These are phyloP conservation scores for Apamea crenata DNA, from an alignment of 2,888 invertebrate species.

Conservation along the genomic window DNA sequence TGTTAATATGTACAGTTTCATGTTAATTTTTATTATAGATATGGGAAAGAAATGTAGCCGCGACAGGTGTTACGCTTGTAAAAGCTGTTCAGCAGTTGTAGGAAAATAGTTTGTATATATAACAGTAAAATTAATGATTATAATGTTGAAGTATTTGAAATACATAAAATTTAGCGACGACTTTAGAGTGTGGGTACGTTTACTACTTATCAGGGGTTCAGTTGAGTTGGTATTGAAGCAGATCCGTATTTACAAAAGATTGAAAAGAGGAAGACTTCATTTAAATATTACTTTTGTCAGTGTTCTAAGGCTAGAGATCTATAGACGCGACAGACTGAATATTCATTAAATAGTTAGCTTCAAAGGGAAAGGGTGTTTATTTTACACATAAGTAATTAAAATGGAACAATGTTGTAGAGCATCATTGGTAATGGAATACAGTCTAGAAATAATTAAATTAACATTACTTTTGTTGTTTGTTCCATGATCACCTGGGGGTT, in stretches of 20 bases:
- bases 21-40: slow-evolving; percentile 64
- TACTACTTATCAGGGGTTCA: slow-evolving; percentile 16
- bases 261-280: slow-evolving; percentile 17
- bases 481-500: slow-evolving; percentile 13
- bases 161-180: slow-evolving; percentile 55
- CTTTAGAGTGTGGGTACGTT: slow-evolving; percentile 65
- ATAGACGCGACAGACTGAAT: slow-evolving; percentile 59
- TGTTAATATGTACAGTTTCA: slow-evolving; percentile 69
- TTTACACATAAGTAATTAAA: slow-evolving; percentile 22
- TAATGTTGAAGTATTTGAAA: slow-evolving; percentile 66
- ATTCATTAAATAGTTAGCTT: slow-evolving; percentile 52
- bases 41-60: slow-evolving; percentile 55
- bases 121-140: slow-evolving; percentile 62
- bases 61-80: slow-evolving; percentile 57
- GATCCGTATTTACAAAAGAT: slow-evolving; percentile 31
- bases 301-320: slow-evolving; percentile 44
- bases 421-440: slow-evolving; percentile 10
- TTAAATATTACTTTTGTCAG: slow-evolving; percentile 42
- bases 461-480: slow-evolving; percentile 20
- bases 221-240: slow-evolving; percentile 28
- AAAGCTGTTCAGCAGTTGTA: slow-evolving; percentile 64
- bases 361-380: slow-evolving; percentile 32
- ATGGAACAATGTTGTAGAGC: slow-evolving; percentile 3
- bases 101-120: slow-evolving; percentile 67
- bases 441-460: slow-evolving; percentile 2